phyloP scores from a whole-genome alignment of 2,888 invertebrate genomes.

The Spilosoma lubricipeda region DNA sequence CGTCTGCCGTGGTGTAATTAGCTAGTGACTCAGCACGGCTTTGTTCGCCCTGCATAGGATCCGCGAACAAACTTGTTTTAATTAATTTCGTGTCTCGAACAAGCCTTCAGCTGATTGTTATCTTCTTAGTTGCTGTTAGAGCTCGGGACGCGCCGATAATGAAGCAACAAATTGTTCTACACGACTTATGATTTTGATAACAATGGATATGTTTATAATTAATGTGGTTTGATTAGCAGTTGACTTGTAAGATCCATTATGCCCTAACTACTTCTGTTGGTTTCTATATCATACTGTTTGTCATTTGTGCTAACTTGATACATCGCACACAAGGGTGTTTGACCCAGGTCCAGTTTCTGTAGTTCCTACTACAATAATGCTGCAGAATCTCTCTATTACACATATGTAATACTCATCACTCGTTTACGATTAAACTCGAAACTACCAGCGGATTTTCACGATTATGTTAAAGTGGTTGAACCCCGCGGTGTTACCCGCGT shows the following conservation, averaged over 20 bases:
- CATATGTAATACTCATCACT: too few relatives aligned
- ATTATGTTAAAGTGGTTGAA: too few relatives aligned
- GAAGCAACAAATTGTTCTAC: slow-evolving; percentile 80
- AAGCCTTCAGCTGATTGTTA: slow-evolving; percentile 85
- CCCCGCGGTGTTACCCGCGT: too few relatives aligned
- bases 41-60: slow-evolving; percentile 85
- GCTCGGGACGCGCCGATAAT: slow-evolving; percentile 81
- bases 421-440: too few relatives aligned
- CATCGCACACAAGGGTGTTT: too few relatives aligned
- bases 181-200: slow-evolving; percentile 70
- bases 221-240: slow-evolving; percentile 28
- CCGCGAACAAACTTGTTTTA: slow-evolving; percentile 87
- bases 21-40: slow-evolving; percentile 85
- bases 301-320: too few relatives aligned
- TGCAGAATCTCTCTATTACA: too few relatives aligned
- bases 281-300: not conserved
- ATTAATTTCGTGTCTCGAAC: slow-evolving; percentile 87
- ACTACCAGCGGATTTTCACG: too few relatives aligned
- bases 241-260: not conserved
- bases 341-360: too few relatives aligned
- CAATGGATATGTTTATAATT: slow-evolving; percentile 39
- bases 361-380: too few relatives aligned
- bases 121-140: slow-evolving; percentile 85
- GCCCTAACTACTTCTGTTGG: not conserved
- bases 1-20: slow-evolving; percentile 81